These are phyloP conservation scores for Lates japonicus DNA, from an alignment of 2,797 vertebrate genomes.

Conservation along the genomic window DNA sequence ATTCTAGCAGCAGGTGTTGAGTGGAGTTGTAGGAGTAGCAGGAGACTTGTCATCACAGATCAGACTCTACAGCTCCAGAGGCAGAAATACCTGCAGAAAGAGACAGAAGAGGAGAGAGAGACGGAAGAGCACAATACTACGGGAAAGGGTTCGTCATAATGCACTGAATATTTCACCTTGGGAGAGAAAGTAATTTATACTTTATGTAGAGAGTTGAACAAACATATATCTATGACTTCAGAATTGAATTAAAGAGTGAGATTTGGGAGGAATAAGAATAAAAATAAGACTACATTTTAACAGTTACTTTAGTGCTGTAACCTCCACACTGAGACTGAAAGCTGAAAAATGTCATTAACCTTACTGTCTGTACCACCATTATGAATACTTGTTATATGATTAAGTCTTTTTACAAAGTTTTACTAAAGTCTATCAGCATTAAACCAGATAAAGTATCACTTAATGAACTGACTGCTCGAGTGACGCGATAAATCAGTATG, in stretches of 20 bases:
- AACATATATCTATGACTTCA: slow-evolving; percentile 33
- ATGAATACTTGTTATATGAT: slow-evolving; percentile 12
- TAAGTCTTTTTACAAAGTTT: slow-evolving; percentile 14
- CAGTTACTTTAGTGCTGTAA: background rate
- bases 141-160: too few species aligned
- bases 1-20: too few species aligned
- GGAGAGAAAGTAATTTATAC: slow-evolving; percentile 22
- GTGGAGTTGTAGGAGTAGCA: too few species aligned
- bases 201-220: background rate
- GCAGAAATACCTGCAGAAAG: too few species aligned
- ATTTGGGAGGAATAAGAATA: slow-evolving; percentile 18
- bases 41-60: too few species aligned
- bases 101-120: too few species aligned
- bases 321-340: slow-evolving; percentile 14
- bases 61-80: too few species aligned
- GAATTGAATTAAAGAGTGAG: slow-evolving; percentile 29
- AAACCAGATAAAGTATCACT: slow-evolving; percentile 21
- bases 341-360: slow-evolving; percentile 14
- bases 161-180: background rate
- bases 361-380: background rate
- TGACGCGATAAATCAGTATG: slow-evolving; percentile 29
- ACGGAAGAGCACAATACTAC: too few species aligned
- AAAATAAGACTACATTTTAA: slow-evolving; percentile 23
- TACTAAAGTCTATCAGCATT: slow-evolving; percentile 27
- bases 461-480: slow-evolving; percentile 7